These are phyloP conservation scores for Ladona fulva DNA, from an alignment of 1,140 invertebrate species.

Conservation along the genomic window DNA sequence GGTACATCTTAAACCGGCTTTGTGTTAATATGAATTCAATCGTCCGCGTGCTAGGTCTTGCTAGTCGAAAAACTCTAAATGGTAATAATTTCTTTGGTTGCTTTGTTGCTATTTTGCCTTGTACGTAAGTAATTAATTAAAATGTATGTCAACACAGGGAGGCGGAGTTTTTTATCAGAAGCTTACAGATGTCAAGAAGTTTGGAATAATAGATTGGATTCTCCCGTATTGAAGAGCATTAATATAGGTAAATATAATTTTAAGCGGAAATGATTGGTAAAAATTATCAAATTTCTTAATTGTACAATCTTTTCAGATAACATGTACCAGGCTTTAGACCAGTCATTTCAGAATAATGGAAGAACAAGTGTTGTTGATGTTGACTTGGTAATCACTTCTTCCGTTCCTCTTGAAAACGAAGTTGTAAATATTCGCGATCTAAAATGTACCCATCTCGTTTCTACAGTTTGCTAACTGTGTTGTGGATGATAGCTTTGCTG, in stretches of 20 bases:
- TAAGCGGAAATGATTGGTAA: not conserved
- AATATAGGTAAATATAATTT: slow-evolving; percentile 34
- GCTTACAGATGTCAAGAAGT: slow-evolving; percentile 54
- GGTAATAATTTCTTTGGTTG: not conserved
- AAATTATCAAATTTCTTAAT: not conserved
- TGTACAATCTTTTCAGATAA: slow-evolving; percentile 32
- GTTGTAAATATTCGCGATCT: not conserved
- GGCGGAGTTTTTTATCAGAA: slow-evolving; percentile 47
- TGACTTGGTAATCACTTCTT: slow-evolving; percentile 42
- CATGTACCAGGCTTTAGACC: slow-evolving; percentile 53
- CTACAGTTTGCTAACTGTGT: slow-evolving; percentile 50
- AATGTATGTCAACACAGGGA: not conserved
- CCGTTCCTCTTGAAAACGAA: not conserved
- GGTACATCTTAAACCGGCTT: too few relatives aligned
- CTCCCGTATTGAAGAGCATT: slow-evolving; percentile 50
- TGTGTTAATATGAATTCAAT: not conserved
- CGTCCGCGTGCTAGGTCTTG: not conserved
- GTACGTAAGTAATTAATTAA: too few relatives aligned
- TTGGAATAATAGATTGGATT: slow-evolving; percentile 53
- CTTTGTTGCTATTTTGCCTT: not conserved
- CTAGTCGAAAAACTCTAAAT: not conserved
- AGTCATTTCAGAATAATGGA: slow-evolving; percentile 41
- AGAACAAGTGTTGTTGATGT: slow-evolving; percentile 59
- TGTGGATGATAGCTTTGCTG: slow-evolving; percentile 37
- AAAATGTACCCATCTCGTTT: not conserved